phyloP scores from a whole-genome alignment of 2,888 invertebrate genomes.

The Drosophila ezoana region DNA sequence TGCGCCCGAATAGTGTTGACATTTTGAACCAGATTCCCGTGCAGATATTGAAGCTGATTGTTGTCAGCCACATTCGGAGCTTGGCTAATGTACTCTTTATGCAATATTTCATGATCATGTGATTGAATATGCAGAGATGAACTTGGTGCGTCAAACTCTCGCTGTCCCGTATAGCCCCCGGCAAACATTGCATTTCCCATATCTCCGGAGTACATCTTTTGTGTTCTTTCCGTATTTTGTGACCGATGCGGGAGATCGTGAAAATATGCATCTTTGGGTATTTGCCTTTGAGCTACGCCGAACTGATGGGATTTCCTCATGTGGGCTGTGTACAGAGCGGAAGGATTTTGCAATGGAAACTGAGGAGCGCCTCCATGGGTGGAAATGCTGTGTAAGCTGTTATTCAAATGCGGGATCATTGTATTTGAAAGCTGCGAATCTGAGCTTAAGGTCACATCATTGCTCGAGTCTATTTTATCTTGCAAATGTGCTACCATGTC shows the following conservation, averaged over 20 bases:
- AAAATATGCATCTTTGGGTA: constrained; percentile 88
- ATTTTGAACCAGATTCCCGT: constrained; percentile 18
- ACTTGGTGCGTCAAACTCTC: constrained; percentile 1
- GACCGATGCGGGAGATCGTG: constrained; percentile 87
- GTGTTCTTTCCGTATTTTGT: constrained; percentile 31
- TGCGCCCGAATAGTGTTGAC: constrained; percentile 12
- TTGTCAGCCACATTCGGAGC: constrained; percentile 17
- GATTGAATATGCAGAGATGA: constrained; percentile 8
- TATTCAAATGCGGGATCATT: constrained; percentile 28
- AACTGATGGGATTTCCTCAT: constrained; percentile 23
- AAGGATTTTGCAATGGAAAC: constrained; percentile 27
- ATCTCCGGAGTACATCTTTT: constrained; percentile 31
- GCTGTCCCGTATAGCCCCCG: constrained; percentile 28
- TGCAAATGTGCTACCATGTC: constrained; percentile 79
- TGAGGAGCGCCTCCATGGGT: constrained; percentile 13
- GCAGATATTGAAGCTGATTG: constrained; percentile 26
- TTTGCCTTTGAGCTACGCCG: constrained; percentile 77
- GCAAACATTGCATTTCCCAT: constrained; percentile 24
- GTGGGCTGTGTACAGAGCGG: constrained; percentile 17
- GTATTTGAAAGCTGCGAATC: constrained; percentile 19
- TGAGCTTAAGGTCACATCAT: constrained; percentile 9
- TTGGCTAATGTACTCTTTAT: constrained; percentile 21
- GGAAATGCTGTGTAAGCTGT: constrained; percentile 22
- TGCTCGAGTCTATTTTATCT: constrained; percentile 59
- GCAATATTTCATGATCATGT: constrained; percentile 19